These are phyloP conservation scores for Python bivittatus DNA, from an alignment of 2,113 vertebrate species.

Conservation along the genomic window DNA sequence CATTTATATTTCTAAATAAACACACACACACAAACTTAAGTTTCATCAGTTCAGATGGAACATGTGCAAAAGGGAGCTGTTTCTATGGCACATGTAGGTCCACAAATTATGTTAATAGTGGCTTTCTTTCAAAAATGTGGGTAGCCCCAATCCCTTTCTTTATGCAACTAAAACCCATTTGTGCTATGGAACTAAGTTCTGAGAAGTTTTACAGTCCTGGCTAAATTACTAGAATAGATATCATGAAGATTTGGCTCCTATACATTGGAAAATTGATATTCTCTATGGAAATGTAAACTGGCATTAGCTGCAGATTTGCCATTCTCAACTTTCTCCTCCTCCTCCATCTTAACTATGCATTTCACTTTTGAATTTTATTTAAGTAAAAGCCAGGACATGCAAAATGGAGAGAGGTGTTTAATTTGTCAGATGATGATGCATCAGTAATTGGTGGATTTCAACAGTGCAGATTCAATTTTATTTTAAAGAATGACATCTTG, in stretches of 20 bases:
- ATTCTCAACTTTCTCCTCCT: background rate
- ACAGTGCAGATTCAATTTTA: constrained; percentile 1
- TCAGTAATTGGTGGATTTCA: background rate
- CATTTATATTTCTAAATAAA: constrained; percentile 35
- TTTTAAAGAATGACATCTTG: constrained; percentile 11
- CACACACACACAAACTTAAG: constrained; percentile 21
- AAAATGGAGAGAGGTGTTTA: background rate
- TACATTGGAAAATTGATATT: too few species aligned
- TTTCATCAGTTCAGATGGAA: constrained; percentile 57
- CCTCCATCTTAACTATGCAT: too few species aligned
- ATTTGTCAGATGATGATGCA: background rate
- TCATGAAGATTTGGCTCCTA: too few species aligned
- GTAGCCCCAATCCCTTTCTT: too few species aligned
- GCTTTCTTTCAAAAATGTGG: constrained; percentile 33
- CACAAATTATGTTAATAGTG: constrained; percentile 53
- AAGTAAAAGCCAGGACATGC: background rate
- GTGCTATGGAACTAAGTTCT: too few species aligned
- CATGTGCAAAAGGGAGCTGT: constrained; percentile 56
- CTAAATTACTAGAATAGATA: too few species aligned
- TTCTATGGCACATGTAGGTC: constrained; percentile 57
- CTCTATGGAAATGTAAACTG: background rate
- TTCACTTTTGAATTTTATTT: too few species aligned
- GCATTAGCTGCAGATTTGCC: background rate
- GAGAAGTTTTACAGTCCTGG: too few species aligned
- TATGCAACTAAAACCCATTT: too few species aligned